phyloP scores from a whole-genome alignment of 2,888 invertebrate species.

The Andrena camellia region DNA sequence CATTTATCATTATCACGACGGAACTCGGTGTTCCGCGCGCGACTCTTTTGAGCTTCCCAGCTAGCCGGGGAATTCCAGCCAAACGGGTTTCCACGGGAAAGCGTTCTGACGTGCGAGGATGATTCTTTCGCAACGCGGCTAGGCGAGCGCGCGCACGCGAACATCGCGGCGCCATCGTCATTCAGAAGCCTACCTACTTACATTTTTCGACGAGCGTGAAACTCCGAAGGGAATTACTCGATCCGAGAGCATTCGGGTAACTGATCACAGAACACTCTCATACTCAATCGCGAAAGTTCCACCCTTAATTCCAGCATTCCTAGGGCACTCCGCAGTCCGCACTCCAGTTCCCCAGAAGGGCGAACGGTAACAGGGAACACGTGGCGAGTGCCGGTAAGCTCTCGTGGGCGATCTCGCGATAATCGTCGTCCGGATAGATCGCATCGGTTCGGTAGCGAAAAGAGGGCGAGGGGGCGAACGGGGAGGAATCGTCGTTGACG shows the following conservation, averaged over 20 bases:
- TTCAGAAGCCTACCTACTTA: too few species aligned
- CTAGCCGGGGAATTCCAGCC: conserved; percentile 39
- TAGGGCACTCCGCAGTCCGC: neutral
- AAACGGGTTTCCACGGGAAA: conserved; percentile 55
- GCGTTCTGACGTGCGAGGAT: conserved; percentile 4
- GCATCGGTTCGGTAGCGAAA: conserved; percentile 60
- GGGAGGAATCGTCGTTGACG: conserved; percentile 67
- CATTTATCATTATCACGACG: conserved; percentile 79
- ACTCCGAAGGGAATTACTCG: too few species aligned
- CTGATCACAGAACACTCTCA: neutral
- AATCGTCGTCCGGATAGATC: conserved; percentile 72
- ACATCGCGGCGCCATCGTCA: neutral
- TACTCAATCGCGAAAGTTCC: neutral
- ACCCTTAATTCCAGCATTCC: conserved; percentile 4
- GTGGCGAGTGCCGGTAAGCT: conserved; percentile 44
- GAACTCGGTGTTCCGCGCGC: conserved; percentile 42
- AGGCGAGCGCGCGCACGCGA: neutral
- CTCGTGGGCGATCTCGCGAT: conserved; percentile 70
- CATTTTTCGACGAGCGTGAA: too few species aligned
- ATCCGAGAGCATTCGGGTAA: too few species aligned
- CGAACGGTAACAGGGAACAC: conserved; percentile 17
- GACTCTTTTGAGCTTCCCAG: conserved; percentile 49
- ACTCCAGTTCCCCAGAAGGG: neutral
- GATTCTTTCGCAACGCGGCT: conserved; percentile 10
- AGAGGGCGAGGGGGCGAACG: conserved; percentile 51